Conservation (phyloP, 1,140 invertebrate species). For the Chrysopa pallens region DNA sequence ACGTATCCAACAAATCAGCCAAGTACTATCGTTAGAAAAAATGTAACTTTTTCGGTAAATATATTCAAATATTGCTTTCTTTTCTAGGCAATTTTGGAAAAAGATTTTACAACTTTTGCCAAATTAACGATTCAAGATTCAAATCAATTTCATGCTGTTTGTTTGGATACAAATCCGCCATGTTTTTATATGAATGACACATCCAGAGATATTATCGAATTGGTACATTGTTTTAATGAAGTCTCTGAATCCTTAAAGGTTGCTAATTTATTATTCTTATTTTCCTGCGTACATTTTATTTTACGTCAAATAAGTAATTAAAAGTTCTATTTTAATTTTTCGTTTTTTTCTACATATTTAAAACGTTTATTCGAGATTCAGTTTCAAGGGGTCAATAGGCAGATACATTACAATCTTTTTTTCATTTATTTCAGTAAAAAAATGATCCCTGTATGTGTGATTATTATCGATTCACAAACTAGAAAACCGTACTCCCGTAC, state of each 20-base stretch:
- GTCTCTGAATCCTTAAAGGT: conserved; percentile 39
- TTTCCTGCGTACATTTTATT: too few relatives aligned
- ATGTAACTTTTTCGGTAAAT: neutral
- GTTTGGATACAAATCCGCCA: conserved; percentile 88
- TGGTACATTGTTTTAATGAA: conserved; percentile 73
- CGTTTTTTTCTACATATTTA: conserved; percentile 3
- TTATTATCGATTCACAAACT: too few relatives aligned
- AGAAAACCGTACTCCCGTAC: too few relatives aligned
- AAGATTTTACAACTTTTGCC: conserved; percentile 77
- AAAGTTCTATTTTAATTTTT: too few relatives aligned
- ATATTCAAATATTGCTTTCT: conserved; percentile 2
- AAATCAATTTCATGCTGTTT: conserved; percentile 93
- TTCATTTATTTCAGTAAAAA: too few relatives aligned
- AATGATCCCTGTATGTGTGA: too few relatives aligned
- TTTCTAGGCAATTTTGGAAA: conserved; percentile 49
- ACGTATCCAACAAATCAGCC: conserved; percentile 46
- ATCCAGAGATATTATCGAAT: conserved; percentile 58
- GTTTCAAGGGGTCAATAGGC: neutral
- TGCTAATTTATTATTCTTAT: conserved; percentile 5
- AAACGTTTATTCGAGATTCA: conserved; percentile 3
- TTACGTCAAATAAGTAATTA: too few relatives aligned
- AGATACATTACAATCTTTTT: too few relatives aligned
- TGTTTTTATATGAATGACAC: conserved; percentile 80
- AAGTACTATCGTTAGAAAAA: conserved; percentile 14
- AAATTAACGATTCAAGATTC: conserved; percentile 94